Evolutionary conservation across 1,140 invertebrate genomes (phyloP).

Genomic region (Spodoptera litura): DNA sequence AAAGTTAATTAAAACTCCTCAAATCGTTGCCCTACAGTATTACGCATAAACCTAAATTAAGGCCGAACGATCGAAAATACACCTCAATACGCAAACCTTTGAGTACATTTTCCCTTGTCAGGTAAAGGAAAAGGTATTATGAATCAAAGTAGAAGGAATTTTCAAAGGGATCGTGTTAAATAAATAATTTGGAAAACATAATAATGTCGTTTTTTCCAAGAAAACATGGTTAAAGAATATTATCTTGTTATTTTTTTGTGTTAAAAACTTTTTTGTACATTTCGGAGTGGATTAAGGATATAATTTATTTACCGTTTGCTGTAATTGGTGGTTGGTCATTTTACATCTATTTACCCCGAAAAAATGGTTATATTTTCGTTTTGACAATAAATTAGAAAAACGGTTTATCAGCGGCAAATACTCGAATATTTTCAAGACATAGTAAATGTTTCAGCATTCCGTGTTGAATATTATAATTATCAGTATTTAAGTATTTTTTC

Average conservation of each 20-base stretch:
- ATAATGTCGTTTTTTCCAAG: constrained; percentile 2
- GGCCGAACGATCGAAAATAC: not conserved
- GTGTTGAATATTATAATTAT: no score
- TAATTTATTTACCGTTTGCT: no score
- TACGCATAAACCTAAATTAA: not conserved
- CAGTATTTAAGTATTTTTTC: no score
- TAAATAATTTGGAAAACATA: constrained; percentile 29
- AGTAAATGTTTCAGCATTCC: no score
- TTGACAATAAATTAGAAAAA: no score
- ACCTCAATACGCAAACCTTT: not conserved
- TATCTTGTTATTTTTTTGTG: not conserved
- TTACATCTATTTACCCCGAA: no score
- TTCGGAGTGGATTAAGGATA: no score
- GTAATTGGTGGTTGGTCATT: no score
- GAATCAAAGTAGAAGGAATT: constrained; percentile 2
- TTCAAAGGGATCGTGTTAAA: constrained; percentile 26
- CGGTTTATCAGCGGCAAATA: no score
- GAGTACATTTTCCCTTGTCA: not conserved
- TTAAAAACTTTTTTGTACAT: not conserved
- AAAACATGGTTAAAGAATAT: not conserved
- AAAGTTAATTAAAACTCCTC: constrained; percentile 47
- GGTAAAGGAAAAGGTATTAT: constrained; percentile 1
- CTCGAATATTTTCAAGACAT: no score
- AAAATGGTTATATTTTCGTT: no score
- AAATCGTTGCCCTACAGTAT: constrained; percentile 13